Percentiles rank a stretch among this genome's conserved stretches.
Conservation (phyloP, 1,140 invertebrate genomes). For the Cyclina sinensis region DNA sequence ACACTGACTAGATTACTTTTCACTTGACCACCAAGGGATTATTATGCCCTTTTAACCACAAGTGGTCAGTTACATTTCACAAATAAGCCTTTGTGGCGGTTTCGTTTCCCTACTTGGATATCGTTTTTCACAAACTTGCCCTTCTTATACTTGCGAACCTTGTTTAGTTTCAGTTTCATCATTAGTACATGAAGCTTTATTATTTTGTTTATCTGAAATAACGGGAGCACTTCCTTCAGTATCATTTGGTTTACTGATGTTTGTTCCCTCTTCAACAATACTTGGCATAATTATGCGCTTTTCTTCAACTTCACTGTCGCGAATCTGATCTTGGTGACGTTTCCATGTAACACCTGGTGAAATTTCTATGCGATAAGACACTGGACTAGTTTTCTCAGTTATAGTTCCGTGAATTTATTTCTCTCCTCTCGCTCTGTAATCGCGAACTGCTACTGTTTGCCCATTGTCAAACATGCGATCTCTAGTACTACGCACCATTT, state of each 20-base stretch:
- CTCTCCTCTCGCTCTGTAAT: constrained; percentile 9
- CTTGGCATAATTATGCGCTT: neutral
- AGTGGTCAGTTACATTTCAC: neutral
- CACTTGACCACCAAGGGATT: neutral
- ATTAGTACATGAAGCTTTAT: neutral
- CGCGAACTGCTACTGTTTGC: neutral
- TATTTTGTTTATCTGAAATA: neutral
- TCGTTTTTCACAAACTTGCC: neutral
- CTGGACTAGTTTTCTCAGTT: constrained; percentile 20
- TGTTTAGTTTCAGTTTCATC: neutral
- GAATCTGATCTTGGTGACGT: constrained; percentile 31
- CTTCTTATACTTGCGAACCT: neutral
- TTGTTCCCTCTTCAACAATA: neutral
- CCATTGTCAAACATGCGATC: neutral
- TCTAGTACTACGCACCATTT: neutral
- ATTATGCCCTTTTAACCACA: neutral
- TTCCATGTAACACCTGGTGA: constrained; percentile 29
- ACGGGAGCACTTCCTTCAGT: neutral
- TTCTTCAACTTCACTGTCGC: too few relatives aligned
- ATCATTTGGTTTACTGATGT: neutral
- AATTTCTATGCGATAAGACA: constrained; percentile 54
- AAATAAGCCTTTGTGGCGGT: neutral
- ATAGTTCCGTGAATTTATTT: constrained; percentile 28
- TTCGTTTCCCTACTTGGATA: neutral
- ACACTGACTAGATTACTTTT: too few relatives aligned